A percentile compares a stretch with the other conserved stretches of the same genome.
These are phyloP conservation scores for Agelaius tricolor DNA, from an alignment of 2,113 vertebrate species.

Conservation along the genomic window DNA sequence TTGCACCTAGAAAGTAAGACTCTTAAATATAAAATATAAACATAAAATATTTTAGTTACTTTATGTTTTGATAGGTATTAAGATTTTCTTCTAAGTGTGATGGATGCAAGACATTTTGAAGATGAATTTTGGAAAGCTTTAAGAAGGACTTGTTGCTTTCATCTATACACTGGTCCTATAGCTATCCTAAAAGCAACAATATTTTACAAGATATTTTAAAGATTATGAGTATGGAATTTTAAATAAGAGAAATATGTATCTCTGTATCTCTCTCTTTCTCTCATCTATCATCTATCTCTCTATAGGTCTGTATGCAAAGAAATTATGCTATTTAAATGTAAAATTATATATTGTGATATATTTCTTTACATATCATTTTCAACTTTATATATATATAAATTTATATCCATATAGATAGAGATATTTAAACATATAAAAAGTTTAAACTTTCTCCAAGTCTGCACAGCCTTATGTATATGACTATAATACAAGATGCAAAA, in stretches of 20 bases:
- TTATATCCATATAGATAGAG: not conserved
- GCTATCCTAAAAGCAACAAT: not conserved
- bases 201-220: not conserved
- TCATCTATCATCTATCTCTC: not conserved
- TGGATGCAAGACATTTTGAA: not conserved
- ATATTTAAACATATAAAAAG: not conserved
- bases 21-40: not conserved
- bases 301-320: not conserved
- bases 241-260: not conserved
- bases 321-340: not conserved
- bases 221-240: not conserved
- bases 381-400: not conserved
- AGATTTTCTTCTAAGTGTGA: not conserved
- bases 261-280: not conserved
- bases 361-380: not conserved
- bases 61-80: not conserved
- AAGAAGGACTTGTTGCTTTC: not conserved
- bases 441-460: not conserved
- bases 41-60: not conserved
- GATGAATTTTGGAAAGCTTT: not conserved
- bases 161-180: not conserved
- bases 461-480: not conserved
- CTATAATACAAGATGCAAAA: not conserved
- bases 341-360: not conserved
- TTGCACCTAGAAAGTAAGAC: not conserved